Base-by-base conservation (phyloP, 2,888 invertebrate genomes). In the Morpho helenor region DNA sequence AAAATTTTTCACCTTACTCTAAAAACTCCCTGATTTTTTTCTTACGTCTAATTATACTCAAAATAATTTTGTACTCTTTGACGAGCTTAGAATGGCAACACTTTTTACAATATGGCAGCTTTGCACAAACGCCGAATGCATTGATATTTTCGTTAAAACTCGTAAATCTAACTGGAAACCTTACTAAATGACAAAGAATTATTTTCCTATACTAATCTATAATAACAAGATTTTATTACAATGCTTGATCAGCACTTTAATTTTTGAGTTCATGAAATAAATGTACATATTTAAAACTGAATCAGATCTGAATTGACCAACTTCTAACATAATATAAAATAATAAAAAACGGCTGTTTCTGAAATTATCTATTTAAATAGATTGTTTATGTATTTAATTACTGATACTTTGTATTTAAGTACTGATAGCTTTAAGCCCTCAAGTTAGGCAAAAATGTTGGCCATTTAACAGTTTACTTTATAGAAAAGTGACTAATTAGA, bases 21-120 rank as follows among this genome's bases (percentile, higher is more conserved):
- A 88, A 71, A 84, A 77, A 80, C 88, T 88, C 88, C 90, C 89
- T 89, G 89, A 89, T 89, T 89, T 87, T 85, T 84, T 84, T 82
- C 89, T 90, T 89, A 89, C 63, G 76, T 75, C 85, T 87, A 86
- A 83, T 78, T 89, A 87, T 90, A 87, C 87, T 88, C 86, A 88
- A 90, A 88, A 89, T 88, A 89, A 87, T 89, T 88, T 90, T 90
- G 90, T 89, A 90, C 90, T 90, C 89, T 87, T 79, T 75, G 82
- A 83, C 84, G 87, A 89, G 87, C 84, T 84, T 82, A 74, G 74
- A 84, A 88, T 88, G 87, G 89, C 87, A 87, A 84, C 85, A 84
- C 76, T 70, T 76, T 78, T 76, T 77, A 79, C 72, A 76, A 74
- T 83, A 87, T 87, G 87, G 88, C 87, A 87, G 80, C 80, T 67